These are phyloP conservation scores for Caenorhabditis sp. DNA, from an alignment of 2,888 invertebrate genomes.

Conservation along the genomic window DNA sequence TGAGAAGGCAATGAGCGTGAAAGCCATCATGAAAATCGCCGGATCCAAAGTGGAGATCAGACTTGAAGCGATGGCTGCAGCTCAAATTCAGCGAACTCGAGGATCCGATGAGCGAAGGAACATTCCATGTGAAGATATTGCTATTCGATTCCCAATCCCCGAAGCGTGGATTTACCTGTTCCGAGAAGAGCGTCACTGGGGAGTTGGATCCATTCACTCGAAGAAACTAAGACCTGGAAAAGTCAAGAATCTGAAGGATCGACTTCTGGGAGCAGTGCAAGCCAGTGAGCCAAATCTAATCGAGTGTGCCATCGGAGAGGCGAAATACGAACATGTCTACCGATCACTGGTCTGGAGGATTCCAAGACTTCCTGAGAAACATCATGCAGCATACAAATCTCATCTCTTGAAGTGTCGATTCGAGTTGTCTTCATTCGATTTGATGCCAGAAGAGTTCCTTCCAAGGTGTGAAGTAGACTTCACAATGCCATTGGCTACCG, in stretches of 20 bases:
- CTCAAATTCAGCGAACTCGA: conserved; percentile 84
- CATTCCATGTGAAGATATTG: conserved; percentile 95
- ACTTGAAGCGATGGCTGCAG: conserved; percentile 96
- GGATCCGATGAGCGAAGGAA: conserved; percentile 97
- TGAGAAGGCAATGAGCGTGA: conserved; percentile 96
- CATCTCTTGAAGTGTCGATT: conserved; percentile 92
- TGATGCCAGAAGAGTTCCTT: conserved; percentile 94
- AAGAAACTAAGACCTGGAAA: conserved; percentile 87
- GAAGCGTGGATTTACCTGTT: conserved; percentile 99
- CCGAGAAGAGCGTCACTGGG: conserved; percentile 91
- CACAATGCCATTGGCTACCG: conserved; percentile 97
- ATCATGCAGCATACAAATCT: conserved; percentile 98
- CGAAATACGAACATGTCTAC: conserved; percentile 85
- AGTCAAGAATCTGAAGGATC: conserved; percentile 85
- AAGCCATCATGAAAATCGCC: conserved; percentile 87
- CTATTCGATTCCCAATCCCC: conserved; percentile 94
- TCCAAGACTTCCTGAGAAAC: conserved; percentile 96
- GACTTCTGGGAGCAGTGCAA: conserved; percentile 89
- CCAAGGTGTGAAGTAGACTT: conserved; percentile 94
- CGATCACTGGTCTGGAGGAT: conserved; percentile 97
- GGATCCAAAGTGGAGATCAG: conserved; percentile 90
- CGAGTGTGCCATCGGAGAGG: conserved; percentile 85
- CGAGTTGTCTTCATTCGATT: conserved; percentile 96
- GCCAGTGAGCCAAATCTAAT: conserved; percentile 93
- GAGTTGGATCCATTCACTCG: conserved; percentile 97